A percentile compares a stretch with the other conserved stretches of the same genome.
Evolutionary conservation across 1,140 invertebrate species (phyloP).

Genomic region (Lepidostoma basale): DNA sequence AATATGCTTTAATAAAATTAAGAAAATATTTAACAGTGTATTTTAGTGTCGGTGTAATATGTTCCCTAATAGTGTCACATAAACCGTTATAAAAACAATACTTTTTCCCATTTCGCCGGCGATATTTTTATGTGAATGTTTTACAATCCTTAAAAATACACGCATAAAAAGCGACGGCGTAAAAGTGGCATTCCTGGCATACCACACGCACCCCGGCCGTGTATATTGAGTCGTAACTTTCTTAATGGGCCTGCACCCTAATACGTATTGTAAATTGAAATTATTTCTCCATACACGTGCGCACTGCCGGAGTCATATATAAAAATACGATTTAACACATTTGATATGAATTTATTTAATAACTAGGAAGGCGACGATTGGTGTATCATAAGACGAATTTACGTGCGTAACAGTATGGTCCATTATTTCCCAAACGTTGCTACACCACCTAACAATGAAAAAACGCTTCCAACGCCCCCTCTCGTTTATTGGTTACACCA

Average conservation of each 20-base stretch:
- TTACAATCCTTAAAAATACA: constrained; percentile 20
- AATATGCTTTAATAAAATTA: too few relatives aligned
- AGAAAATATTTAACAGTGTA: background rate
- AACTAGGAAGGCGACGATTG: background rate
- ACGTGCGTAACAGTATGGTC: background rate
- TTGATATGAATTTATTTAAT: background rate
- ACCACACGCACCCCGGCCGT: background rate
- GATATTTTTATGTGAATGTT: constrained; percentile 16
- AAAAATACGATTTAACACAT: background rate
- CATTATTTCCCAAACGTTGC: too few relatives aligned
- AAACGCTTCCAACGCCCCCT: too few relatives aligned
- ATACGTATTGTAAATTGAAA: constrained; percentile 6
- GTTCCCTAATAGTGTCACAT: constrained; percentile 7
- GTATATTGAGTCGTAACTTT: constrained; percentile 18
- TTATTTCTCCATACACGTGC: background rate
- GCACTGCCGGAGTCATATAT: background rate
- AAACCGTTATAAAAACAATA: constrained; percentile 11
- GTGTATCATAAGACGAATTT: background rate
- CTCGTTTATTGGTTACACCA: too few relatives aligned
- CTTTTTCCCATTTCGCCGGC: constrained; percentile 1
- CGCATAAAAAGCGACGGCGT: background rate
- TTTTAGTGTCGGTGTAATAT: constrained; percentile 9
- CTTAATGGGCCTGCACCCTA: constrained; percentile 1
- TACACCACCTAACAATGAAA: too few relatives aligned
- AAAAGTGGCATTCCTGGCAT: constrained; percentile 10